Percentiles rank a stretch among this genome's conserved stretches.
These are phyloP conservation scores for Nesogale talazaci DNA, from an alignment of 2,113 vertebrate species.

Conservation along the genomic window DNA sequence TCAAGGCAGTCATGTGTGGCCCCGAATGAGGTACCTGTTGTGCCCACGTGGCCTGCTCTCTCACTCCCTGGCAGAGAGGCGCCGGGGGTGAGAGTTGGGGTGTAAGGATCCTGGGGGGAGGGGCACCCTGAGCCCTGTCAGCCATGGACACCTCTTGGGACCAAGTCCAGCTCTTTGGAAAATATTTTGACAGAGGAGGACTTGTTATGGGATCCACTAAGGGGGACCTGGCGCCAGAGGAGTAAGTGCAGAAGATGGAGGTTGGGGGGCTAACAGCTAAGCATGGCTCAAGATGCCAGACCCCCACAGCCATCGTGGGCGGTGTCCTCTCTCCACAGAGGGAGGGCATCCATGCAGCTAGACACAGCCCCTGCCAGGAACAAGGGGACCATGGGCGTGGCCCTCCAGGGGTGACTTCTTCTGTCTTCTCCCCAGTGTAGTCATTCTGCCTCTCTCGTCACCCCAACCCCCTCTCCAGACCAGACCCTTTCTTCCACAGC, in stretches of 20 bases:
- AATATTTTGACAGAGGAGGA: neutral
- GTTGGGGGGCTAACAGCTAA: neutral
- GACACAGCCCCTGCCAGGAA: neutral
- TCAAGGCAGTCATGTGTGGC: neutral
- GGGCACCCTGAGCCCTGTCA: too few species aligned
- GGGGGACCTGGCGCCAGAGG: neutral
- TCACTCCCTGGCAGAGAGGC: neutral
- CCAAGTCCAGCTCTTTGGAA: neutral
- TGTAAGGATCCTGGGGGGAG: neutral
- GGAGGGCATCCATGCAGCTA: neutral
- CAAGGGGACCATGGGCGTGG: neutral
- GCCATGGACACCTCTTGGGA: neutral
- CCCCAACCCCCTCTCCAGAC: neutral
- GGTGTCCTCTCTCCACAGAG: neutral
- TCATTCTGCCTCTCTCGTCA: neutral
- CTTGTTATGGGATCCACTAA: neutral
- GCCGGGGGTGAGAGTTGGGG: neutral
- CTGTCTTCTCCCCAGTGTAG: neutral
- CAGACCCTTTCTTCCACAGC: neutral
- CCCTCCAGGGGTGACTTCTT: neutral
- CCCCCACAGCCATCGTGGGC: neutral
- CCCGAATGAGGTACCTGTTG: neutral
- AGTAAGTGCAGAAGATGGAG: neutral
- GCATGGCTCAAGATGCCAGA: too few species aligned
- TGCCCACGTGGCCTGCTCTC: neutral